These are phyloP conservation scores for Eupristina koningsbergeri DNA, from an alignment of 1,140 invertebrate genomes.

Conservation along the genomic window DNA sequence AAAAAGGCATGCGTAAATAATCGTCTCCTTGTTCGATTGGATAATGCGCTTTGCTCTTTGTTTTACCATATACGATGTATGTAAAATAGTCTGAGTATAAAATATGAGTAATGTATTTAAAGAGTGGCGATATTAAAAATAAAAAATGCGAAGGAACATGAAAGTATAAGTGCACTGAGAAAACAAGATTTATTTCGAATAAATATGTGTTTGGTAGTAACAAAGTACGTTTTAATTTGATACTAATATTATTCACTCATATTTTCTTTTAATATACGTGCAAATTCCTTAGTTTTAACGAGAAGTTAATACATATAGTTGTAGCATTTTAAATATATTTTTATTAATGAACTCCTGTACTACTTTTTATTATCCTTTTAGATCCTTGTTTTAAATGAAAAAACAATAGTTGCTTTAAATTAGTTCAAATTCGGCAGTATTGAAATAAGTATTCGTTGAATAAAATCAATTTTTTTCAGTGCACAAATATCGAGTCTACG, in stretches of 20 bases:
- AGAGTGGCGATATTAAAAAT: slow-evolving; percentile 4
- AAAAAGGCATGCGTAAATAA: slow-evolving; percentile 10
- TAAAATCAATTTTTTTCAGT: slow-evolving; percentile 1
- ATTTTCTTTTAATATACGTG: too few relatives aligned
- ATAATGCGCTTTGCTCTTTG: slow-evolving; percentile 25
- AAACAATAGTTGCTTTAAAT: slow-evolving; percentile 6
- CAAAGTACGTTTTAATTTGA: background rate
- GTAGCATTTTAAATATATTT: background rate
- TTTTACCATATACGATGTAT: background rate
- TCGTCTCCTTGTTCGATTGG: background rate
- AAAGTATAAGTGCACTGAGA: background rate
- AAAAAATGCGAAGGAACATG: background rate
- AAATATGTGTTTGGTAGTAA: background rate
- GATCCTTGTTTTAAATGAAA: background rate
- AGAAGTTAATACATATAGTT: too few relatives aligned
- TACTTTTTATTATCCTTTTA: background rate
- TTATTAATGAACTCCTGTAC: background rate
- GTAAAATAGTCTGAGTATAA: slow-evolving; percentile 6
- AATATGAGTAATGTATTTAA: background rate
- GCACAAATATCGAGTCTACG: background rate
- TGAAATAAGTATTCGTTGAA: background rate
- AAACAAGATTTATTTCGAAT: background rate
- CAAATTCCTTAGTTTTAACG: too few relatives aligned
- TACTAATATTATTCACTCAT: slow-evolving; percentile 2
- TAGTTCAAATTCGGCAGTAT: background rate